These are phyloP conservation scores for Oryzias melastigma DNA, from an alignment of 2,113 vertebrate genomes.

Conservation along the genomic window DNA sequence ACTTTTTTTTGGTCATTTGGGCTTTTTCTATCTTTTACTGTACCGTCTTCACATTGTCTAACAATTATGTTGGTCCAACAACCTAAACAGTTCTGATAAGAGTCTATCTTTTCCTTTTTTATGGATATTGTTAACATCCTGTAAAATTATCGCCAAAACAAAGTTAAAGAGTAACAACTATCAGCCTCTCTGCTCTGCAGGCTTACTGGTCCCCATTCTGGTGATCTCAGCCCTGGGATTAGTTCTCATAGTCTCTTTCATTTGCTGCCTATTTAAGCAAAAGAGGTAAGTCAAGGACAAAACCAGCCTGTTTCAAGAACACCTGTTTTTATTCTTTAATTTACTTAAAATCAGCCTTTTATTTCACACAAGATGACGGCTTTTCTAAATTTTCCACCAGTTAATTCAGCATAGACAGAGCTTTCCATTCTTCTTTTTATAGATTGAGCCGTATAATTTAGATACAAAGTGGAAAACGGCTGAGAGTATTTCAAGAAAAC, in stretches of 20 bases:
- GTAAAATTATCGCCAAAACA: neutral
- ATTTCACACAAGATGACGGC: too few species aligned
- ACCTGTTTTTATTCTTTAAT: neutral
- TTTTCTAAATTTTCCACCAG: too few species aligned
- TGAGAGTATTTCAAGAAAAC: constrained; percentile 9
- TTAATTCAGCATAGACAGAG: too few species aligned
- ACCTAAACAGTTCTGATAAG: neutral
- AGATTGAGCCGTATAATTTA: too few species aligned
- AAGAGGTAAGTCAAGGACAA: constrained; percentile 77
- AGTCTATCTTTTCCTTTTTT: neutral
- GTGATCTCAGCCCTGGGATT: constrained; percentile 75
- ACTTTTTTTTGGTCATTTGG: constrained; percentile 11
- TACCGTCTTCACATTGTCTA: neutral
- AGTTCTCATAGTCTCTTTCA: constrained; percentile 67
- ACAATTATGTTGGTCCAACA: neutral
- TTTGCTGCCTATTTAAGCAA: constrained; percentile 78
- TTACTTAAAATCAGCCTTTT: neutral
- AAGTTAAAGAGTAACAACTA: neutral
- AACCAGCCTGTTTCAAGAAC: neutral
- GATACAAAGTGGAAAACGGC: constrained; percentile 2
- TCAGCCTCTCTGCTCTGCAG: constrained; percentile 61
- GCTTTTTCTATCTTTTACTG: neutral
- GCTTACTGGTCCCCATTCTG: constrained; percentile 75
- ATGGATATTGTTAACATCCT: neutral
- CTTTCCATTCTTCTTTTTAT: too few species aligned